Conservation (phyloP, 2,797 vertebrate species). For the Micromesistius poutassou region DNA sequence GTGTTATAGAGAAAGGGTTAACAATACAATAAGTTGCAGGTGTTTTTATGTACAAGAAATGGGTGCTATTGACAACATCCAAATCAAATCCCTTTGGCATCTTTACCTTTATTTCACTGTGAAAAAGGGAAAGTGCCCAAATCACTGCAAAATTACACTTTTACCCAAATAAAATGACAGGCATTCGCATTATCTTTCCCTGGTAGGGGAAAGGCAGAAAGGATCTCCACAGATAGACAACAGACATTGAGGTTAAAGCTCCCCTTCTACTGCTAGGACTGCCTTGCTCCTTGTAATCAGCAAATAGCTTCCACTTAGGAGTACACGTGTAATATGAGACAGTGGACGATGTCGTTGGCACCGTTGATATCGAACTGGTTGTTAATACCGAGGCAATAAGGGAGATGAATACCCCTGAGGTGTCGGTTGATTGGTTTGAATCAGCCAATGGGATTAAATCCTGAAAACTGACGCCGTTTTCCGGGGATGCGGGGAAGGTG, state of each 20-base stretch:
- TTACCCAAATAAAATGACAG: too few species aligned
- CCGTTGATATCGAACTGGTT: not conserved
- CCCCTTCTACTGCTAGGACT: too few species aligned
- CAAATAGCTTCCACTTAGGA: not conserved
- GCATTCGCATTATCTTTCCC: too few species aligned
- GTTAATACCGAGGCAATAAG: not conserved
- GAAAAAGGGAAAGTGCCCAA: too few species aligned
- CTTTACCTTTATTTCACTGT: too few species aligned
- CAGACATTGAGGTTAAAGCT: not conserved
- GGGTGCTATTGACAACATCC: not conserved
- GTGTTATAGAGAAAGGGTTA: not conserved
- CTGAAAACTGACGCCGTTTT: not conserved
- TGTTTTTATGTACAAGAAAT: not conserved
- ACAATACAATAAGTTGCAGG: not conserved
- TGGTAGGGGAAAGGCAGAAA: not conserved
- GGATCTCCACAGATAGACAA: not conserved
- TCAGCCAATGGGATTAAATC: not conserved
- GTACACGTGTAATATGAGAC: not conserved
- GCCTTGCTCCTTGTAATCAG: too few species aligned
- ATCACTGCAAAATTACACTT: too few species aligned
- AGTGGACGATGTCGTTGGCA: not conserved
- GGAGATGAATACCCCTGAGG: not conserved
- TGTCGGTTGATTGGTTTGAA: not conserved
- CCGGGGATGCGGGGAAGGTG: not conserved
- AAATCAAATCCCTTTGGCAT: too few species aligned